Evolutionary conservation across 92 coral and sea anemone genomes (phyloP).

Genomic region (Umimayanthus kanabou): DNA sequence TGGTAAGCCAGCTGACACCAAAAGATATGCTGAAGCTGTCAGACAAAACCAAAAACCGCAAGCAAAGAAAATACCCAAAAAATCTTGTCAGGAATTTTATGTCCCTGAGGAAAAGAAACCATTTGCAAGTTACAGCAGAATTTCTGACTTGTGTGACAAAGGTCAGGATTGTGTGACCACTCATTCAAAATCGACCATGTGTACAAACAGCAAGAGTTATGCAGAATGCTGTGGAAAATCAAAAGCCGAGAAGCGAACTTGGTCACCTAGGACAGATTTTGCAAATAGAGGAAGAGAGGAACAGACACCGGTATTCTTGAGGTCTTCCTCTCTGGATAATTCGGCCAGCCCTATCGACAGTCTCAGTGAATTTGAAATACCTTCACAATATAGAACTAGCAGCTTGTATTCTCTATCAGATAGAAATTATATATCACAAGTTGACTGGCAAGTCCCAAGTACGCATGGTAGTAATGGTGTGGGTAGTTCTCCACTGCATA

Average conservation of each 20-base stretch:
- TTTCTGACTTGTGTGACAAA: not conserved
- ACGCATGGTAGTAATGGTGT: not conserved
- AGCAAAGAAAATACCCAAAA: constrained; percentile 13
- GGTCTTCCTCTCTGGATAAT: not conserved
- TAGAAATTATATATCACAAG: not conserved
- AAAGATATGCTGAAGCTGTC: constrained; percentile 33
- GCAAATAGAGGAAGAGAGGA: not conserved
- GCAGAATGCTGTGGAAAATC: not conserved
- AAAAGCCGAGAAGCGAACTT: not conserved
- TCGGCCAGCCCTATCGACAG: constrained; percentile 52
- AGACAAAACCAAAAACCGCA: not conserved
- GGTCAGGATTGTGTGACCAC: not conserved
- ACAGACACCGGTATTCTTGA: not conserved
- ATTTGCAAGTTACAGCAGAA: not conserved
- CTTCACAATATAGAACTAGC: not conserved
- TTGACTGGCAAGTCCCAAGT: not conserved
- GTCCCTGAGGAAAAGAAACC: constrained; percentile 7
- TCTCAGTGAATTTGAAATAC: constrained; percentile 57
- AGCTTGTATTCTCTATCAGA: not conserved
- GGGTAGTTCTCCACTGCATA: not conserved
- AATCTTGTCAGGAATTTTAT: not conserved
- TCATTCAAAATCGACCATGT: not conserved
- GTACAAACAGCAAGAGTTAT: not conserved
- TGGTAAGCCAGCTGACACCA: not conserved
- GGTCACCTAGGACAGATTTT: not conserved